phyloP scores from a whole-genome alignment of 2,797 vertebrate genomes.

The Agapornis canus region DNA sequence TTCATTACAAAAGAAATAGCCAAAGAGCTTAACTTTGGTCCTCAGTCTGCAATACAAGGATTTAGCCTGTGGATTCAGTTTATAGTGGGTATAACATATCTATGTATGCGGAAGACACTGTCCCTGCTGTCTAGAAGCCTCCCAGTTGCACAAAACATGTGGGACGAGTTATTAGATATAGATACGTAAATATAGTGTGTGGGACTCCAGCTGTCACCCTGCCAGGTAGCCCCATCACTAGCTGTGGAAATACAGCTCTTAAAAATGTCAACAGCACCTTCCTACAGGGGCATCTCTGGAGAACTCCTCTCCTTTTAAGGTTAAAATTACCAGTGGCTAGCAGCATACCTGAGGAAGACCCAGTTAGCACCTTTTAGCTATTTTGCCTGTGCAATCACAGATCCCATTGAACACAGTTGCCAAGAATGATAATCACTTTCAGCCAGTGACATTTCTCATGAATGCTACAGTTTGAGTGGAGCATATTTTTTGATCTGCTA shows the following conservation, averaged over 20 bases:
- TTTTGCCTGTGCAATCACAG: background rate
- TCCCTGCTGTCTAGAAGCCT: background rate
- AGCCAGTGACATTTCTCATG: slow-evolving; percentile 15
- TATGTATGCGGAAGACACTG: background rate
- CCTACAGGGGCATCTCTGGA: background rate
- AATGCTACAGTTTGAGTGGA: background rate
- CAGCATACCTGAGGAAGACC: background rate
- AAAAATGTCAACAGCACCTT: background rate
- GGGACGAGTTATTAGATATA: background rate
- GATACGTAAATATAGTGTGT: background rate
- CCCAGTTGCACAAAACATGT: background rate
- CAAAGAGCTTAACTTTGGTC: background rate
- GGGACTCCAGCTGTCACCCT: background rate
- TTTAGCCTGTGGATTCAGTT: background rate
- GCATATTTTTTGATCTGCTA: background rate
- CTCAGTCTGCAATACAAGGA: background rate
- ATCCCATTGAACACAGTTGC: background rate
- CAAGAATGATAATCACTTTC: background rate
- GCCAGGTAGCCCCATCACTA: background rate
- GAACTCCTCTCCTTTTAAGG: background rate
- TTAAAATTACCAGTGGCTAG: background rate
- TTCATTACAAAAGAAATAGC: background rate
- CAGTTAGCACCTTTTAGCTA: background rate
- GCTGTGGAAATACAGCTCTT: background rate
- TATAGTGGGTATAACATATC: background rate